Conservation (phyloP, 2,113 vertebrate genomes). For the Oxyruncus cristatus region DNA sequence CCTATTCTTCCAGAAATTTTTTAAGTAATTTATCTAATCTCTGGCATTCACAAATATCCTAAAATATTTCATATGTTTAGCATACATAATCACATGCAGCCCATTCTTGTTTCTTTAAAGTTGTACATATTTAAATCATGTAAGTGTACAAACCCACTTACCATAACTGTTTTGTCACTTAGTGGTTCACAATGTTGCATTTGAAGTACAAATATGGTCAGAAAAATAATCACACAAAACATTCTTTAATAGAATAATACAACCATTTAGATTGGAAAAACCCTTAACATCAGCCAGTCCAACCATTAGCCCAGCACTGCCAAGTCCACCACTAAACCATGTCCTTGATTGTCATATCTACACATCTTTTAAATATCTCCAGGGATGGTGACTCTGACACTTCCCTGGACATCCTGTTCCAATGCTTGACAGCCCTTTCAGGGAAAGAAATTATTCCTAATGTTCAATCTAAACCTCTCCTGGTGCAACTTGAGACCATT, state of each 20-base stretch:
- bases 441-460: background rate
- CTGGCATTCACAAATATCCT: background rate
- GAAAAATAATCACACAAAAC: background rate
- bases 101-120: background rate
- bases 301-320: background rate
- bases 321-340: background rate
- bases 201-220: background rate
- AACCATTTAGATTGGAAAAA: background rate
- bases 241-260: background rate
- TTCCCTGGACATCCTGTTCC: background rate
- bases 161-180: background rate
- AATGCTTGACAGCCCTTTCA: background rate
- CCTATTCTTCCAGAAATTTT: background rate
- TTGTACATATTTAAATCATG: background rate
- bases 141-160: background rate
- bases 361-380: background rate
- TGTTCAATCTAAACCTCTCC: background rate
- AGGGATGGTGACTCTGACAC: background rate
- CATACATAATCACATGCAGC: background rate
- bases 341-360: background rate
- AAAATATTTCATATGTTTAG: background rate
- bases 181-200: background rate
- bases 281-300: background rate
- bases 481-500: background rate
- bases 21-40: background rate